A percentile compares a stretch with the other conserved stretches of the same genome.
These are phyloP conservation scores for Sapajus apella DNA, from an alignment of 2,113 vertebrate species.

Conservation along the genomic window DNA sequence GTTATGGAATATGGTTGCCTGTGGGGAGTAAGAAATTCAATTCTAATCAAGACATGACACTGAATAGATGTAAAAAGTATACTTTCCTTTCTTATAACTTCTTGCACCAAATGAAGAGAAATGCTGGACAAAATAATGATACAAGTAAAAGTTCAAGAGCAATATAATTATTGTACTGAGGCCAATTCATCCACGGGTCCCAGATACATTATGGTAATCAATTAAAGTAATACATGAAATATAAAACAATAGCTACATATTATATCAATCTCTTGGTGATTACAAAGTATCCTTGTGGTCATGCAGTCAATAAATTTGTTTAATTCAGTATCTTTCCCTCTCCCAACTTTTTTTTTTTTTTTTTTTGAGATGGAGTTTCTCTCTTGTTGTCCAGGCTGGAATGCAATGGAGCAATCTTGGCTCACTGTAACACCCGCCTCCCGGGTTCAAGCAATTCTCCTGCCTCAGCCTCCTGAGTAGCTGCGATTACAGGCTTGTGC, in stretches of 20 bases:
- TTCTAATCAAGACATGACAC: conserved; percentile 4
- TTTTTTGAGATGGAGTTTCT: no score
- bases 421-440: no score
- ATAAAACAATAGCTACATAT: not conserved
- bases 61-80: not conserved
- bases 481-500: no score
- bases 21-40: not conserved
- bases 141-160: conserved; percentile 28
- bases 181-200: not conserved
- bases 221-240: conserved; percentile 19
- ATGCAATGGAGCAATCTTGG: no score
- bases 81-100: not conserved
- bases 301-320: conserved; percentile 10
- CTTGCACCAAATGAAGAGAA: conserved; percentile 40
- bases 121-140: conserved; percentile 38
- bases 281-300: not conserved
- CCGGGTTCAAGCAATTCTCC: no score
- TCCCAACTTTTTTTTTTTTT: not conserved
- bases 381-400: no score
- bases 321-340: not conserved
- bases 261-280: not conserved
- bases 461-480: no score
- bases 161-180: not conserved
- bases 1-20: not conserved
- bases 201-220: not conserved